These are phyloP conservation scores for Ferdinandea cuprea DNA, from an alignment of 2,888 invertebrate species.

Conservation along the genomic window DNA sequence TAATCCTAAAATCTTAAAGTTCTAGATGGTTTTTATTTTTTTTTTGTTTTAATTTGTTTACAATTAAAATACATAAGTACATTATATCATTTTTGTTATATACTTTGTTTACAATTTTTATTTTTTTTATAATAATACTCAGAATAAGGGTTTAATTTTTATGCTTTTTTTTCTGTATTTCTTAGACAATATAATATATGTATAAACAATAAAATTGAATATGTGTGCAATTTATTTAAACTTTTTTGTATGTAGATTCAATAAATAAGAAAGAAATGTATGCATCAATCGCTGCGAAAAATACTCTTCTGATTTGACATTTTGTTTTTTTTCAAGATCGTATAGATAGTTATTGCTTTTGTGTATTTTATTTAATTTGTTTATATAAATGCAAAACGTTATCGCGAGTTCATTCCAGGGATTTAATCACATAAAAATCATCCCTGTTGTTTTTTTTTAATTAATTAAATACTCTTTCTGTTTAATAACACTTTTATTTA, in stretches of 20 bases:
- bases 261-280: slow-evolving; percentile 64
- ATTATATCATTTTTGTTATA: slow-evolving; percentile 43
- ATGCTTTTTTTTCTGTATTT: slow-evolving; percentile 15
- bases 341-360: slow-evolving; percentile 12
- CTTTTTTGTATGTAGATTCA: slow-evolving; percentile 17
- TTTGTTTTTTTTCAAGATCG: too few species aligned
- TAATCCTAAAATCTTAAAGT: slow-evolving; percentile 58
- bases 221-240: slow-evolving; percentile 5
- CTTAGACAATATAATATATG: slow-evolving; percentile 36
- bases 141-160: slow-evolving; percentile 37
- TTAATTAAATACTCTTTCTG: background rate
- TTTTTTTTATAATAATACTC: slow-evolving; percentile 40
- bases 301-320: background rate
- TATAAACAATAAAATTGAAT: slow-evolving; percentile 24
- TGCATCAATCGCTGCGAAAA: slow-evolving; percentile 9
- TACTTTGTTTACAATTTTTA: slow-evolving; percentile 29
- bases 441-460: slow-evolving; percentile 7
- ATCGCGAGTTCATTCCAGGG: background rate
- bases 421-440: slow-evolving; percentile 12
- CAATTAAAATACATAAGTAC: slow-evolving; percentile 65
- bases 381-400: slow-evolving; percentile 43
- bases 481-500: background rate
- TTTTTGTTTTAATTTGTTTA: slow-evolving; percentile 53
- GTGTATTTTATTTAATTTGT: background rate
- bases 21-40: slow-evolving; percentile 37